These are phyloP conservation scores for Diplazon laetatorius DNA, from an alignment of 2,888 invertebrate species.

Conservation along the genomic window DNA sequence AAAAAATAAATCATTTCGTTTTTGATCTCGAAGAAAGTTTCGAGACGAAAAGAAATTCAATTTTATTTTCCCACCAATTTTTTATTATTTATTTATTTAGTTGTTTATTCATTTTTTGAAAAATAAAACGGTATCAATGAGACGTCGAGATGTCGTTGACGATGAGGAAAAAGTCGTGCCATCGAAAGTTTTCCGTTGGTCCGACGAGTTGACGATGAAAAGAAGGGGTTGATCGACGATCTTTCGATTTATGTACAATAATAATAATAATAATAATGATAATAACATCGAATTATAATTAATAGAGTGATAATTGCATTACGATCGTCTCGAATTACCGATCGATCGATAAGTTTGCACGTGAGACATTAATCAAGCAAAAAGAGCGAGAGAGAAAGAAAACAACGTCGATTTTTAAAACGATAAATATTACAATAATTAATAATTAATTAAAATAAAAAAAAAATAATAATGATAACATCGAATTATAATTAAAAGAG, in stretches of 20 bases:
- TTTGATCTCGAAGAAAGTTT: neutral
- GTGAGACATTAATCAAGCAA: neutral
- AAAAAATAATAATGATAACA: neutral
- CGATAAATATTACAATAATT: too few relatives aligned
- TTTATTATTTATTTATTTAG: too few relatives aligned
- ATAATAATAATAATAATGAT: neutral
- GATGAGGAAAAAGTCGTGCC: neutral
- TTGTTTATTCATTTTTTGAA: too few relatives aligned
- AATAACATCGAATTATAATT: neutral
- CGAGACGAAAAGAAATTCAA: conserved; percentile 2
- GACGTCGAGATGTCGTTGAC: conserved; percentile 14
- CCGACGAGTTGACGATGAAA: neutral
- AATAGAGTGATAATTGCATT: neutral
- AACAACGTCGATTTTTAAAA: too few relatives aligned
- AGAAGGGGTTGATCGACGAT: neutral
- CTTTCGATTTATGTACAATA: neutral
- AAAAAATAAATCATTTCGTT: neutral
- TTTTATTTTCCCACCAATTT: too few relatives aligned
- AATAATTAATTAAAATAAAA: too few relatives aligned
- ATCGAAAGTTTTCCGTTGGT: conserved; percentile 9
- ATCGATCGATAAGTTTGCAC: neutral
- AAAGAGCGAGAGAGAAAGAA: neutral
- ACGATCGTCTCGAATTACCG: neutral
- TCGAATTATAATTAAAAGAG: neutral
- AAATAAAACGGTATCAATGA: conserved; percentile 17